Evolutionary conservation across 2,113 vertebrate genomes (phyloP).

Genomic region (Tinamus guttatus): DNA sequence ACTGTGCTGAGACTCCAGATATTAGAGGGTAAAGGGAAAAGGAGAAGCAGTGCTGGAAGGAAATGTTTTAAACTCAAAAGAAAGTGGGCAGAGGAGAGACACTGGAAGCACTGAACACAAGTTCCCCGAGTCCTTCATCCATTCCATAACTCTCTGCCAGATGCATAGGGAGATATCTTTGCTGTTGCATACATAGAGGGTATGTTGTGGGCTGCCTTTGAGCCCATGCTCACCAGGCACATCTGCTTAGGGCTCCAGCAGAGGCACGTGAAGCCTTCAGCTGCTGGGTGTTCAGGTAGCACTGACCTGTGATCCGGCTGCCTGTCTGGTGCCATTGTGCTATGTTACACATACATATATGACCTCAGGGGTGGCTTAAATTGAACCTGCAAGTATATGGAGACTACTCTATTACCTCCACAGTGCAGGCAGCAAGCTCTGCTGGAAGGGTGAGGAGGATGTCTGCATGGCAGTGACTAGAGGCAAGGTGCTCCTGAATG

Average conservation of each 20-base stretch:
- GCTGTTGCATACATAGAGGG: background rate
- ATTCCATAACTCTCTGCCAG: background rate
- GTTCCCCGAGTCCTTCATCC: background rate
- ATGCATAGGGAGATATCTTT: rapidly evolving
- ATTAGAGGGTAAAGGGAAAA: background rate
- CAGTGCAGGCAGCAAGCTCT: background rate
- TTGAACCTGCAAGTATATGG: background rate
- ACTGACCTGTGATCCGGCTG: background rate
- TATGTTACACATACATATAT: rapidly evolving
- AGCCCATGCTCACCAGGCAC: background rate
- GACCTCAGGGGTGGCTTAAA: rapidly evolving
- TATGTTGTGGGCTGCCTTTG: background rate
- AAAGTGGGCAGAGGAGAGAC: background rate
- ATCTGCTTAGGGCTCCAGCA: background rate
- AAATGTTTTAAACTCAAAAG: background rate
- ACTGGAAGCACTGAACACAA: background rate
- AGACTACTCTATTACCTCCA: background rate
- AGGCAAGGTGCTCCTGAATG: background rate
- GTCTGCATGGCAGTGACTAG: background rate
- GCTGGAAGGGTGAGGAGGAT: background rate
- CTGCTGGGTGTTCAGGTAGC: rapidly evolving
- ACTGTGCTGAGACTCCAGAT: background rate
- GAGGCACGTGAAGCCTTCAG: background rate
- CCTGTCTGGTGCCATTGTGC: background rate
- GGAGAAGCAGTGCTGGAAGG: background rate